These are phyloP conservation scores for Thecocarcelia acutangulata DNA, from an alignment of 2,888 invertebrate species.

Conservation along the genomic window DNA sequence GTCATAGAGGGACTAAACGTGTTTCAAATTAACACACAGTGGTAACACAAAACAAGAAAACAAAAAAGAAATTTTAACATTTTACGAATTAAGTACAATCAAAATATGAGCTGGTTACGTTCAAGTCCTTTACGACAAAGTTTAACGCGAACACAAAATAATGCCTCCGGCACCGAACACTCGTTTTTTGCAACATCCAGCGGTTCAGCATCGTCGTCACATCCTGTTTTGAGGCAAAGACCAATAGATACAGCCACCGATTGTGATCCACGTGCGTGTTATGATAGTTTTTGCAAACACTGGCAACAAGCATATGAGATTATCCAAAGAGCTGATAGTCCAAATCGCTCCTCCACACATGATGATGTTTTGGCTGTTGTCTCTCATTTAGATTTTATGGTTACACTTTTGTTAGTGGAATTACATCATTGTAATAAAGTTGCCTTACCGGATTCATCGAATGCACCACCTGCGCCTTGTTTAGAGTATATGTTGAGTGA, in stretches of 20 bases:
- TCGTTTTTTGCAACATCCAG: slow-evolving; percentile 60
- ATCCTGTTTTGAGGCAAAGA: slow-evolving; percentile 82
- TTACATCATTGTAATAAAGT: slow-evolving; percentile 85
- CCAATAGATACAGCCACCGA: slow-evolving; percentile 86
- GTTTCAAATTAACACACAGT: not conserved
- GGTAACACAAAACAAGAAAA: not conserved
- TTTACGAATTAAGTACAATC: slow-evolving; percentile 1
- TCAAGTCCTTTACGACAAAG: slow-evolving; percentile 82
- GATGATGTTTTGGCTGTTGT: slow-evolving; percentile 95
- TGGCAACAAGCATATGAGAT: slow-evolving; percentile 96
- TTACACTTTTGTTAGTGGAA: slow-evolving; percentile 91
- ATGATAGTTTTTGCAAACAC: slow-evolving; percentile 95
- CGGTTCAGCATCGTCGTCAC: slow-evolving; percentile 59
- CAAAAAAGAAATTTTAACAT: not conserved
- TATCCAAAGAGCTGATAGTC: slow-evolving; percentile 87
- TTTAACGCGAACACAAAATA: slow-evolving; percentile 82
- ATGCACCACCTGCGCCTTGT: slow-evolving; percentile 85
- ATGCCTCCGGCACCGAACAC: slow-evolving; percentile 76
- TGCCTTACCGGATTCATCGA: slow-evolving; percentile 80
- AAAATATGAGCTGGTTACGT: slow-evolving; percentile 87
- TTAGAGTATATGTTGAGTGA: slow-evolving; percentile 92
- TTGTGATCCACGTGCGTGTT: slow-evolving; percentile 94
- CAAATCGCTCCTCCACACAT: slow-evolving; percentile 84
- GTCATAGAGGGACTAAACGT: slow-evolving; percentile 7
- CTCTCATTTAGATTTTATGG: slow-evolving; percentile 95